Evolutionary conservation across 2,113 vertebrate species (phyloP).

Genomic region (Lonchura striata): DNA sequence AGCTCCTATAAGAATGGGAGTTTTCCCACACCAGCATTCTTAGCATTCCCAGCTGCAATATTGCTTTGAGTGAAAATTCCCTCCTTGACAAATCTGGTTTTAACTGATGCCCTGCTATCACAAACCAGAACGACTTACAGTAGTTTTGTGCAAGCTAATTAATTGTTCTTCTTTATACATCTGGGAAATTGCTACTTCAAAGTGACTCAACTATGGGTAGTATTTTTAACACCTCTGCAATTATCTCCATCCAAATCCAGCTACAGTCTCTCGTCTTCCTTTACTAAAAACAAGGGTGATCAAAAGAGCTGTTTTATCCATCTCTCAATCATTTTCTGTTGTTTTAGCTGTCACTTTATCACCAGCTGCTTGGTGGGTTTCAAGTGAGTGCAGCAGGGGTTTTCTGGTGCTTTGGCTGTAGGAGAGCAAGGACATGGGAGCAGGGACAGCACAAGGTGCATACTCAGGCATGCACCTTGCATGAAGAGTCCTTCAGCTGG

Average conservation of each 20-base stretch:
- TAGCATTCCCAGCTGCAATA: background rate
- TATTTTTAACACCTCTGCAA: background rate
- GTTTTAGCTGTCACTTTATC: background rate
- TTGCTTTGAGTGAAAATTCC: background rate
- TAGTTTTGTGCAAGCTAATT: background rate
- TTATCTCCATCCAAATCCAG: background rate
- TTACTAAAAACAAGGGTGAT: background rate
- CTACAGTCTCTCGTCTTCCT: background rate
- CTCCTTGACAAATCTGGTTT: background rate
- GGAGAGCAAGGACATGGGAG: accelerated
- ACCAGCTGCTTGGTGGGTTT: background rate
- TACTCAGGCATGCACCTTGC: too few species aligned
- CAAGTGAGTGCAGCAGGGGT: accelerated
- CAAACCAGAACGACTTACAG: background rate
- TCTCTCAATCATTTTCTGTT: background rate
- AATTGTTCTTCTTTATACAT: background rate
- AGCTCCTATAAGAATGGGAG: background rate
- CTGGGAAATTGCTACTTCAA: background rate
- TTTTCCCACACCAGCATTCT: background rate
- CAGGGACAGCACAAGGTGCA: accelerated
- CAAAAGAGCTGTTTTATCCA: background rate
- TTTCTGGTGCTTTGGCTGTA: background rate
- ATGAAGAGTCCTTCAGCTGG: background rate
- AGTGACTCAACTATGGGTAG: background rate
- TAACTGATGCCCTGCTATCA: background rate